Conservation (phyloP, 1,140 invertebrate genomes). For the Antheraea pernyi region DNA sequence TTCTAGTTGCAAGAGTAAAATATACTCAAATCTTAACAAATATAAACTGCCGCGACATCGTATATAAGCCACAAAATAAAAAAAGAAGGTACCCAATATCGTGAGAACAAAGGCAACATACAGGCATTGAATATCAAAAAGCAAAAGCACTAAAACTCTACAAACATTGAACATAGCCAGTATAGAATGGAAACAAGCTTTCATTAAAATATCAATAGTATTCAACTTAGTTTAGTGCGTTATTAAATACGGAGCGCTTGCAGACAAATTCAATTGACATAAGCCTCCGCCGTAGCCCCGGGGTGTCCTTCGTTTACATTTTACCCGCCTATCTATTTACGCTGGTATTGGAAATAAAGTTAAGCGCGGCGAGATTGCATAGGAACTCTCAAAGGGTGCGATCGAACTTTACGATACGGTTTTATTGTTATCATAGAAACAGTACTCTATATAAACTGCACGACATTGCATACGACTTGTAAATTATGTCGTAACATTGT, state of each 20-base stretch:
- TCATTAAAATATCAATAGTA: constrained; percentile 65
- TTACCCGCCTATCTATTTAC: constrained; percentile 64
- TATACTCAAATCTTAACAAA: constrained; percentile 14
- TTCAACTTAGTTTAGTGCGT: constrained; percentile 64
- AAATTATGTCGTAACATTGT: constrained; percentile 28
- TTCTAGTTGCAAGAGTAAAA: constrained; percentile 31
- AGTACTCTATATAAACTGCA: constrained; percentile 38
- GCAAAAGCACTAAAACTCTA: constrained; percentile 48
- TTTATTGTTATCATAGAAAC: constrained; percentile 57
- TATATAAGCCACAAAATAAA: constrained; percentile 6
- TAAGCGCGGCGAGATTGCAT: constrained; percentile 61
- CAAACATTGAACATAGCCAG: constrained; percentile 34
- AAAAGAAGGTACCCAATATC: not conserved
- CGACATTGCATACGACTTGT: constrained; percentile 27
- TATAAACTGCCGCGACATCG: constrained; percentile 16
- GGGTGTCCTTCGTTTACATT: constrained; percentile 58
- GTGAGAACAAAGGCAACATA: not conserved
- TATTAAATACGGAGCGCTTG: constrained; percentile 67
- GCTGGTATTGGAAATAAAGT: constrained; percentile 63
- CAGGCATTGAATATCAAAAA: constrained; percentile 39
- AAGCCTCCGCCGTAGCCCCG: constrained; percentile 54
- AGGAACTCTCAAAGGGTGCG: constrained; percentile 50
- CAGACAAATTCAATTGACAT: constrained; percentile 78
- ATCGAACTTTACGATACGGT: constrained; percentile 56
- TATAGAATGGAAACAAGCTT: constrained; percentile 48